phyloP scores from a whole-genome alignment of 2,888 invertebrate genomes.

The Acrobeloides nanus region DNA sequence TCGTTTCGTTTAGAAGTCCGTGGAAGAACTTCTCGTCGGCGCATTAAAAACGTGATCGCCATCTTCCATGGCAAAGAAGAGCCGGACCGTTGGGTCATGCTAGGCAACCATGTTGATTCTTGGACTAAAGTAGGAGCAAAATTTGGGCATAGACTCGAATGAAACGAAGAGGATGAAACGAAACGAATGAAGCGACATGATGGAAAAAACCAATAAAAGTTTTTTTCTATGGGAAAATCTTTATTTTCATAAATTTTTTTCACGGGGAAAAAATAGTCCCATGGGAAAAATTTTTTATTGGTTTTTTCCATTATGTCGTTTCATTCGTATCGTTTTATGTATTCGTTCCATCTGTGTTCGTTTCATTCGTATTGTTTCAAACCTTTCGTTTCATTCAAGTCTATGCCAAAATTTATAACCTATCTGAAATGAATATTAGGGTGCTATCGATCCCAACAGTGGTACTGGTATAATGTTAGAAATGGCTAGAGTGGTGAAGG shows the following conservation, averaged over 20 bases:
- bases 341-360: too few relatives aligned
- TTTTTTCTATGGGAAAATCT: too few relatives aligned
- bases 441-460: slow-evolving; percentile 57
- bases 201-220: too few relatives aligned
- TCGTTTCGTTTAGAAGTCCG: slow-evolving; percentile 24
- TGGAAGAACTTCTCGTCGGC: slow-evolving; percentile 14
- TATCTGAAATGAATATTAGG: too few relatives aligned
- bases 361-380: too few relatives aligned
- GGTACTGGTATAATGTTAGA: slow-evolving; percentile 59
- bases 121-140: slow-evolving; percentile 56
- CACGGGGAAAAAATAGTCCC: background rate
- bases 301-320: too few relatives aligned
- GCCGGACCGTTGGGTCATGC: slow-evolving; percentile 58
- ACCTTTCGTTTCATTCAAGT: too few relatives aligned
- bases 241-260: background rate
- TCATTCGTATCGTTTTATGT: too few relatives aligned
- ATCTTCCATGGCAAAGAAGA: slow-evolving; percentile 53
- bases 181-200: too few relatives aligned
- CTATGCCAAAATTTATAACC: slow-evolving; percentile 3
- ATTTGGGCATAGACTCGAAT: background rate
- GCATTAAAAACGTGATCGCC: slow-evolving; percentile 54
- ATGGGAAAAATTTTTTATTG: too few relatives aligned
- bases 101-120: slow-evolving; percentile 61
- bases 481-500: slow-evolving; percentile 49
- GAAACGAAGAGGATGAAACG: too few relatives aligned